Evolutionary conservation across 2,113 vertebrate genomes (phyloP).

Genomic region (Micronycteris hirsuta): DNA sequence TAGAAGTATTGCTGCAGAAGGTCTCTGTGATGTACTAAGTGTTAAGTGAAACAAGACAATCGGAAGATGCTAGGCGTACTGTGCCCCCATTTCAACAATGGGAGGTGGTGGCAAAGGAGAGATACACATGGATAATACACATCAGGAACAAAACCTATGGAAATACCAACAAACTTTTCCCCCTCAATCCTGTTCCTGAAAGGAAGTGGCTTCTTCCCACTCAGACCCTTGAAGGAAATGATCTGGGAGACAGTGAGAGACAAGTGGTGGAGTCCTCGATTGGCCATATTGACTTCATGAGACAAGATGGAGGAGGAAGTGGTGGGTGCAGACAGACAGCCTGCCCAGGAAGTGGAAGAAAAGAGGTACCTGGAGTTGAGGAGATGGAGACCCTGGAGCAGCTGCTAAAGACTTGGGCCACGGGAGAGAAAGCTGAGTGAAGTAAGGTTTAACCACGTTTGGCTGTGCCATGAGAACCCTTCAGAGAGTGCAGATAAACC

Average conservation of each 20-base stretch:
- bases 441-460: too few species aligned
- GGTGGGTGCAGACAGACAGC: neutral
- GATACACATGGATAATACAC: too few species aligned
- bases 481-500: neutral
- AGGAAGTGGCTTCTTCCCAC: neutral
- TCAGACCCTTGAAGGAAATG: neutral
- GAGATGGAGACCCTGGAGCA: neutral
- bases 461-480: neutral
- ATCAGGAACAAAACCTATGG: neutral
- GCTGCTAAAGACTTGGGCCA: neutral
- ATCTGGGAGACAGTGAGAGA: neutral
- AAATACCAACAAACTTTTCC: neutral
- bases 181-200: neutral
- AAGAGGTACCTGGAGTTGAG: neutral
- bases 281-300: neutral
- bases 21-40: neutral
- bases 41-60: neutral
- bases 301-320: neutral
- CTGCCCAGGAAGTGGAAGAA: neutral
- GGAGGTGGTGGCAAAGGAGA: neutral
- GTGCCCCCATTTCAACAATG: neutral
- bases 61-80: neutral
- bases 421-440: neutral
- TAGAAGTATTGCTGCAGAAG: neutral
- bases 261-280: too few species aligned